A percentile compares a stretch with the other conserved stretches of the same genome.
Evolutionary conservation across 2,888 invertebrate genomes (phyloP).

Genomic region (Schizaphis graminum): DNA sequence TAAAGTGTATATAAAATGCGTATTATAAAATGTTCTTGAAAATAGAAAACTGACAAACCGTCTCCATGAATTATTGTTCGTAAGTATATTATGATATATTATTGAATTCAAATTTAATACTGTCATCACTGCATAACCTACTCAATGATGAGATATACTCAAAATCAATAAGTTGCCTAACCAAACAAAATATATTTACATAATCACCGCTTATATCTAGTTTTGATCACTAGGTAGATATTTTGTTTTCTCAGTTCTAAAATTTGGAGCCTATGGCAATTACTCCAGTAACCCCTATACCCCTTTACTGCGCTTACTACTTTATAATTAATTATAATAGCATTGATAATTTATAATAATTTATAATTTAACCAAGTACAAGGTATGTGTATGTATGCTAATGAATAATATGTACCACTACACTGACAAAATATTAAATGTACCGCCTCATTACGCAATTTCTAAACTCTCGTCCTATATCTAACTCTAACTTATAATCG

Average conservation of each 20-base stretch:
- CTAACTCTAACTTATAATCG: conserved; percentile 45
- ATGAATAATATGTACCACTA: background rate
- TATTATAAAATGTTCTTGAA: background rate
- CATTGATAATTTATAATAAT: conserved; percentile 9
- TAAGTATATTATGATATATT: background rate
- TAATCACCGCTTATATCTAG: background rate
- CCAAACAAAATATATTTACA: background rate
- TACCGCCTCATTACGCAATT: conserved; percentile 30
- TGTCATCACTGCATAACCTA: background rate
- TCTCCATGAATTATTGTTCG: background rate
- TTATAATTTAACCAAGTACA: background rate
- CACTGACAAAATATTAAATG: conserved; percentile 13
- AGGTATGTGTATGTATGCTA: background rate
- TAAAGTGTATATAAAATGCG: too few relatives aligned
- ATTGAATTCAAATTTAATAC: background rate
- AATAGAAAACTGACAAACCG: background rate
- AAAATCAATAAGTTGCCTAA: background rate
- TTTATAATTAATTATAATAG: background rate
- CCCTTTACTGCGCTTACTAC: background rate
- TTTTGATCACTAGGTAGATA: background rate
- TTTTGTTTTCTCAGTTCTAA: background rate
- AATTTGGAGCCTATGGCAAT: background rate
- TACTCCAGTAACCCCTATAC: background rate
- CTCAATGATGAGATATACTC: background rate
- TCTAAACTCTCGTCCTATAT: background rate